A percentile compares a stretch with the other conserved stretches of the same genome.
These are phyloP conservation scores for Dryas iulia DNA, from an alignment of 1,140 invertebrate species.

Conservation along the genomic window DNA sequence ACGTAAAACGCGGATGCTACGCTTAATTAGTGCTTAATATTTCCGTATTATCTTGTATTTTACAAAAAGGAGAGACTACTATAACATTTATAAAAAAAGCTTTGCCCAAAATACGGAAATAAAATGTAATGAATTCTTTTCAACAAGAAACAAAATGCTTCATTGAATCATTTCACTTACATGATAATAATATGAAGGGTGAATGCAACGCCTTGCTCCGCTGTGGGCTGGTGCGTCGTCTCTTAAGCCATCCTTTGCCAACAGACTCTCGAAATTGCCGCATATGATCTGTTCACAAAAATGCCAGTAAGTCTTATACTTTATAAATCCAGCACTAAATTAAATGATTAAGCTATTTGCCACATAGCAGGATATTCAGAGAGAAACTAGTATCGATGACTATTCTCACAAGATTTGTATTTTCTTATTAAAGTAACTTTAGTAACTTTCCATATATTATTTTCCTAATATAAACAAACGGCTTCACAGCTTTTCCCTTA, in stretches of 20 bases:
- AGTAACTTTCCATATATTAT: no score
- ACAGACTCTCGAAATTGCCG: slow-evolving; percentile 55
- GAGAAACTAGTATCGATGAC: no score
- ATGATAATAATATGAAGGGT: slow-evolving; percentile 73
- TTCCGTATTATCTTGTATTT: slow-evolving; percentile 1
- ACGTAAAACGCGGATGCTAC: background rate
- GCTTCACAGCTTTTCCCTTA: no score
- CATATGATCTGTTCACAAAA: slow-evolving; percentile 57
- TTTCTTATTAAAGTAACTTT: no score
- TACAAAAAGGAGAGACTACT: background rate
- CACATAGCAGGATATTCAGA: no score
- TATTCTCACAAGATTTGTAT: no score
- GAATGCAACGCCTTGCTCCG: slow-evolving; percentile 60
- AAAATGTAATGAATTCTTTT: no score
- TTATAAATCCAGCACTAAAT: background rate
- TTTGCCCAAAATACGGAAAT: background rate
- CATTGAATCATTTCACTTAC: slow-evolving; percentile 42
- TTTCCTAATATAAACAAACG: no score
- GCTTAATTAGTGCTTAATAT: background rate
- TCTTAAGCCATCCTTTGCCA: slow-evolving; percentile 49
- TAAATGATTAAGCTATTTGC: background rate
- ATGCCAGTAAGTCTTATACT: background rate
- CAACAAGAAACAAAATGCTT: no score
- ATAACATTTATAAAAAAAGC: background rate
- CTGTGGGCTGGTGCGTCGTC: slow-evolving; percentile 50